phyloP scores from a whole-genome alignment of 2,797 vertebrate genomes.

The Glossophaga mutica region DNA sequence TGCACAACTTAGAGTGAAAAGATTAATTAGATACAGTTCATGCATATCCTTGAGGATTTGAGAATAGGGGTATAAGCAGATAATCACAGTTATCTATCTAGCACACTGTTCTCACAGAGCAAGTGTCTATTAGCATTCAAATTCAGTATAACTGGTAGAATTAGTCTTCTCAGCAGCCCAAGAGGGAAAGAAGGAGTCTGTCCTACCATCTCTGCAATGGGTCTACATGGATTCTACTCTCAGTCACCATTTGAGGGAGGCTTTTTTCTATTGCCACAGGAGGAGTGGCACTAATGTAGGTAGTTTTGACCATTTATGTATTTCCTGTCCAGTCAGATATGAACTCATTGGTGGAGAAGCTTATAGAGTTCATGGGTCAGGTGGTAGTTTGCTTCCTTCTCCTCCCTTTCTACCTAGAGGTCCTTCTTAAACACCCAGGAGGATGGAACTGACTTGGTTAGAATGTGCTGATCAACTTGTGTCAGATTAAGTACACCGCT shows the following conservation, averaged over 20 bases:
- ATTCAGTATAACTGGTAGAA: neutral
- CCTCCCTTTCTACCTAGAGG: neutral
- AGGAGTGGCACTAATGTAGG: neutral
- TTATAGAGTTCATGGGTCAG: neutral
- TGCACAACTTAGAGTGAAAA: neutral
- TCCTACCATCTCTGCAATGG: neutral
- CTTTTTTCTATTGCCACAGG: neutral
- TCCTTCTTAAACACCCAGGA: neutral
- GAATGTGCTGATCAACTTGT: neutral
- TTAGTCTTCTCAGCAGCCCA: neutral
- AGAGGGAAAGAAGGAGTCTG: neutral
- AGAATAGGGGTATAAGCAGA: neutral
- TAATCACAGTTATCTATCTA: neutral
- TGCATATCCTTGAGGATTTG: neutral
- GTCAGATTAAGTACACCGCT: neutral
- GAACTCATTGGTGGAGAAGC: neutral
- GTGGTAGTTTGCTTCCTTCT: neutral
- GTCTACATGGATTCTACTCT: neutral
- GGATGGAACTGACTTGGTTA: neutral
- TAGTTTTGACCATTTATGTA: neutral
- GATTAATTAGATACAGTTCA: neutral
- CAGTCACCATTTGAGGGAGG: neutral
- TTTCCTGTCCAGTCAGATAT: neutral
- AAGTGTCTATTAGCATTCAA: neutral
- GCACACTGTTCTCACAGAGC: neutral